Percentiles rank a stretch among this genome's conserved stretches.
These are phyloP conservation scores for Steromphala cineraria DNA, from an alignment of 2,888 invertebrate species.

Conservation along the genomic window DNA sequence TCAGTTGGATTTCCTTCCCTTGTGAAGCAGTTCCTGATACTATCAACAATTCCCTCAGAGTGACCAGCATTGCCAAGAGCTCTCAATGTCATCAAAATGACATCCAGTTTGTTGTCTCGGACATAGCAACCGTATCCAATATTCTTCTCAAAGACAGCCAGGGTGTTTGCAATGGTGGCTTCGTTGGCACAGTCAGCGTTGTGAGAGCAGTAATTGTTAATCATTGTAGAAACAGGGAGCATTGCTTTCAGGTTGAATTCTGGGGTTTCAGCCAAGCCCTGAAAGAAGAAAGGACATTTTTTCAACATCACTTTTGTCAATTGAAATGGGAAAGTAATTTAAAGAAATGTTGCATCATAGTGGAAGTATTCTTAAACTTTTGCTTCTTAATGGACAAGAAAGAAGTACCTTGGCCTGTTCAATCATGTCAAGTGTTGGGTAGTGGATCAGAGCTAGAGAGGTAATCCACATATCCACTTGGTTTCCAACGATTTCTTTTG, in stretches of 20 bases:
- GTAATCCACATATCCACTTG: conserved; percentile 88
- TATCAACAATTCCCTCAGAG: conserved; percentile 69
- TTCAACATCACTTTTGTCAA: neutral
- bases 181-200: conserved; percentile 74
- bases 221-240: conserved; percentile 83
- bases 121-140: conserved; percentile 50
- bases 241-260: conserved; percentile 79
- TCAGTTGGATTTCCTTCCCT: conserved; percentile 81
- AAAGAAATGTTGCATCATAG: no score
- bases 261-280: conserved; percentile 71
- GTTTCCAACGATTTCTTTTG: conserved; percentile 80
- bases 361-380: no score
- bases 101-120: conserved; percentile 45
- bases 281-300: neutral
- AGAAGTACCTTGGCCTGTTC: conserved; percentile 72
- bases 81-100: conserved; percentile 79
- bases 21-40: conserved; percentile 60
- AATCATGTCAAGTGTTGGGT: conserved; percentile 76
- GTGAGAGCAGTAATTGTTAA: conserved; percentile 80
- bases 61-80: conserved; percentile 92
- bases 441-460: conserved; percentile 86
- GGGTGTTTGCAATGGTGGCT: conserved; percentile 67
- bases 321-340: no score
- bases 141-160: conserved; percentile 61
- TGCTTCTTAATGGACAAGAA: no score